Percentiles rank a stretch among this genome's conserved stretches.
Evolutionary conservation across 1,140 invertebrate genomes (phyloP).

Genomic region (Hydropsyche tenuis): DNA sequence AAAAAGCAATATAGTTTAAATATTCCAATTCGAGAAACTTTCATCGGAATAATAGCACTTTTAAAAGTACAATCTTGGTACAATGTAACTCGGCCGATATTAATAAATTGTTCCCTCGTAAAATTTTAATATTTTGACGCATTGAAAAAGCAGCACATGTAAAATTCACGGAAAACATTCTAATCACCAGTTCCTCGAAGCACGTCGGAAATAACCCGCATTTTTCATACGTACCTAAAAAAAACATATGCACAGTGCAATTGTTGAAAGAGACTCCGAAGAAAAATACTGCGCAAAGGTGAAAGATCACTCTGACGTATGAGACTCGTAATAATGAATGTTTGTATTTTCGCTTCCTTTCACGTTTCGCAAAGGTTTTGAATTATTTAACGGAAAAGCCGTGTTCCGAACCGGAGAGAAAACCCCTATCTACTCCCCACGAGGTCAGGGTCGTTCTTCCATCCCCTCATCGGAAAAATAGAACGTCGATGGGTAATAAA

Average conservation of each 20-base stretch:
- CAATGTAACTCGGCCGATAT: too few species aligned
- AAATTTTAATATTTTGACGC: too few species aligned
- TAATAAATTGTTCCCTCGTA: too few species aligned
- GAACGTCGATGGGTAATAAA: slow-evolving; percentile 13
- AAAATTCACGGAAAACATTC: not conserved
- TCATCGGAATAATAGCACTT: too few species aligned
- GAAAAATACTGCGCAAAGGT: too few species aligned
- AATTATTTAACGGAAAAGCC: slow-evolving; percentile 9
- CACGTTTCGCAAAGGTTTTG: not conserved
- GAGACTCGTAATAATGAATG: slow-evolving; percentile 5
- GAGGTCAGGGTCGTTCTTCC: slow-evolving; percentile 1
- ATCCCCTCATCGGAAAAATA: slow-evolving; percentile 1
- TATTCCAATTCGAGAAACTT: too few species aligned
- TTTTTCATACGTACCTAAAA: too few species aligned
- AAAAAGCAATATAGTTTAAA: too few species aligned
- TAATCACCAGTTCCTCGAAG: not conserved
- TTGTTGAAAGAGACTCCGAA: too few species aligned
- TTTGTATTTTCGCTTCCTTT: slow-evolving; percentile 13
- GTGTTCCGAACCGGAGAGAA: not conserved
- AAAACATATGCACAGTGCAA: too few species aligned
- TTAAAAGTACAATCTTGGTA: too few species aligned
- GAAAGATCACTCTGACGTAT: slow-evolving; percentile 1
- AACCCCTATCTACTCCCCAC: not conserved
- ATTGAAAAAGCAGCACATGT: too few species aligned
- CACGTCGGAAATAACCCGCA: not conserved